Evolutionary conservation across 64 coral and sea anemone species (phyloP).

Genomic region (Montipora efflorescens): DNA sequence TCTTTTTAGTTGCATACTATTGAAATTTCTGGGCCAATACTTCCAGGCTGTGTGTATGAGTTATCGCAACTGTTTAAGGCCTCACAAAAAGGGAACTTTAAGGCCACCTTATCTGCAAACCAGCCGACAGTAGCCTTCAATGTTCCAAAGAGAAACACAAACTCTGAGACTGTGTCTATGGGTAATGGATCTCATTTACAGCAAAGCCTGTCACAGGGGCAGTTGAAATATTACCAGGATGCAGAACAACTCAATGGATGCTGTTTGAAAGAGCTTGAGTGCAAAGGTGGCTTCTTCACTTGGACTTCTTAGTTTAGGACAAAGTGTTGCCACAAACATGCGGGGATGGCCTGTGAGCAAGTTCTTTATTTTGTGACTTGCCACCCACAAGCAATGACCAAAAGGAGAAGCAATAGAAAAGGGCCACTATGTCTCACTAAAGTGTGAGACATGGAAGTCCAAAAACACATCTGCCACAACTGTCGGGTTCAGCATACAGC

Average conservation of each 20-base stretch:
- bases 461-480: too few relatives aligned
- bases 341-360: too few relatives aligned
- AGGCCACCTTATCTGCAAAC: slow-evolving; percentile 58
- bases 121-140: slow-evolving; percentile 89
- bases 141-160: slow-evolving; percentile 8
- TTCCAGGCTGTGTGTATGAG: slow-evolving; percentile 74
- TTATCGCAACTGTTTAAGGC: slow-evolving; percentile 76
- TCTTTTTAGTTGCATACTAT: slow-evolving; percentile 83
- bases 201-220: slow-evolving; percentile 3
- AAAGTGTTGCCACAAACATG: background rate
- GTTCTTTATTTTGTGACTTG: too few relatives aligned
- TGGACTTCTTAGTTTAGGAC: slow-evolving; percentile 40
- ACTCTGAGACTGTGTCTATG: background rate
- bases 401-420: too few relatives aligned
- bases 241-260: slow-evolving; percentile 33
- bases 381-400: too few relatives aligned
- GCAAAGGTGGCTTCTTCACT: slow-evolving; percentile 63
- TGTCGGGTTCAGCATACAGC: too few relatives aligned
- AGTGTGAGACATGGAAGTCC: too few relatives aligned
- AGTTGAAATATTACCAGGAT: slow-evolving; percentile 30
- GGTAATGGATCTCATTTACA: background rate
- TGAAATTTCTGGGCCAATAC: slow-evolving; percentile 83
- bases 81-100: slow-evolving; percentile 73
- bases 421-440: too few relatives aligned
- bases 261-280: slow-evolving; percentile 79